Percentiles rank a stretch among this genome's conserved stretches.
Evolutionary conservation across 2,797 vertebrate genomes (phyloP).

Genomic region (Steatocranus sp.): DNA sequence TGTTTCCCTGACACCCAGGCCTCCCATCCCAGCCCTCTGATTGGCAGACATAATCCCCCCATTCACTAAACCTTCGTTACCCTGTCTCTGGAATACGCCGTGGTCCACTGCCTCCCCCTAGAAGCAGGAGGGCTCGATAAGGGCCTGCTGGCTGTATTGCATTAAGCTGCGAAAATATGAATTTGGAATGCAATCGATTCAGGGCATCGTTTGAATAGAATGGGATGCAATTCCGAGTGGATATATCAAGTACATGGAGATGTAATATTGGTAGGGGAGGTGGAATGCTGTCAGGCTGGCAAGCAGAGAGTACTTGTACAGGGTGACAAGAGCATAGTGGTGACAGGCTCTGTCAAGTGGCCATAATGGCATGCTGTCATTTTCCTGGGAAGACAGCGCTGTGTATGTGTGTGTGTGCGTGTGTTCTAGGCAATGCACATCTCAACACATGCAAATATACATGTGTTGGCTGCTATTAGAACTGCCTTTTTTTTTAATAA

Average conservation of each 20-base stretch:
- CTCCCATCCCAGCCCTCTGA: conserved; percentile 73
- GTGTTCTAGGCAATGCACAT: too few relatives aligned
- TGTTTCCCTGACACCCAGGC: conserved; percentile 80
- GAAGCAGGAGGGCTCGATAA: conserved; percentile 66
- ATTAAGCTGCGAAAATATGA: conserved; percentile 64
- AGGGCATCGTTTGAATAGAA: conserved; percentile 66
- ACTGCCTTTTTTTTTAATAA: conserved; percentile 12
- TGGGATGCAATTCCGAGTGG: conserved; percentile 64
- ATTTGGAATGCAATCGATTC: conserved; percentile 71
- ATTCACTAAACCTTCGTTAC: conserved; percentile 74
- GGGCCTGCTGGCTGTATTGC: conserved; percentile 61
- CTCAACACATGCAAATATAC: background rate
- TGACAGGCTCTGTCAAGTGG: conserved; percentile 71
- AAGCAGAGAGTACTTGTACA: conserved; percentile 59
- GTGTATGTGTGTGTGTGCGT: background rate
- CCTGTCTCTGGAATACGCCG: conserved; percentile 70
- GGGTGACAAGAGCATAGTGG: conserved; percentile 54
- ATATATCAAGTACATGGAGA: conserved; percentile 65
- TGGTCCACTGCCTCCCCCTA: conserved; percentile 64
- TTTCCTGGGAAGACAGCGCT: conserved; percentile 42
- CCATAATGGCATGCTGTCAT: conserved; percentile 67
- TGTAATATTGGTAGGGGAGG: conserved; percentile 61
- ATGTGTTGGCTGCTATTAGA: conserved; percentile 24
- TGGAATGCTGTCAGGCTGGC: conserved; percentile 63
- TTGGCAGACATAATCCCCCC: conserved; percentile 77